Base-by-base conservation (phyloP, 2,888 invertebrate species). In the Phyllotreta cruciferae region DNA sequence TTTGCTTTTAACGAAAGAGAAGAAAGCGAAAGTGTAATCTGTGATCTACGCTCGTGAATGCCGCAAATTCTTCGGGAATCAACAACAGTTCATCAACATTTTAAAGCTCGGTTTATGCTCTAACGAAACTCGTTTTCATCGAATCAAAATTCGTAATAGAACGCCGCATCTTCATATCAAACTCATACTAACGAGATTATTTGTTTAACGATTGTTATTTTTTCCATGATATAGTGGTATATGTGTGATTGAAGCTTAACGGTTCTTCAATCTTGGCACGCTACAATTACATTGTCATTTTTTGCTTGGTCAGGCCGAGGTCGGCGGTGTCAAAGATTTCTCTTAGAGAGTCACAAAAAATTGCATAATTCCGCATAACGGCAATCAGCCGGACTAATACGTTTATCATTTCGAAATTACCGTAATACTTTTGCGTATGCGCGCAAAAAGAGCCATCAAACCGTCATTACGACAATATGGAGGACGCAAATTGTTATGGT, bases 301-400 rank as follows among this genome's bases (percentile, higher is more conserved):
- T 14, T 9, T 45, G 13, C 36, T 37, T 56, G 47, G 37, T 47
- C 38, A 56, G 47, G 24, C 56, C 38, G 56, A 37, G 39, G 49
- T 36, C 47, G 39, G n/a, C 36, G 37, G 10, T 49, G 56, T 50
- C 56, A 50, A 50, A 50, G 56, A 62, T 62, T 62, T 62, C 62
- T 62, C 62, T 50, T 62, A 49, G 36, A 41, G 50, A 56, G 41
- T 38, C 11, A 35, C 41, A 60, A 38, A 60, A 62, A 56, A 8
- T 50, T 56, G 35, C 14, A 42, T 54, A 62, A 62, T 62, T 41
- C 11, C 50, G 41, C 39, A 50, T 50, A 50, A 50, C 11, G 50
- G 50, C 36, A 5, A 10, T 35, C 10, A 49, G 49, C 14, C 49
- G 36, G 6, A 35, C 57, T 49, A 39, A 57, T 57, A 38, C 39